Conservation (phyloP, 53 echinoderm and acorn worm species). For the Patiria pectinifera region DNA sequence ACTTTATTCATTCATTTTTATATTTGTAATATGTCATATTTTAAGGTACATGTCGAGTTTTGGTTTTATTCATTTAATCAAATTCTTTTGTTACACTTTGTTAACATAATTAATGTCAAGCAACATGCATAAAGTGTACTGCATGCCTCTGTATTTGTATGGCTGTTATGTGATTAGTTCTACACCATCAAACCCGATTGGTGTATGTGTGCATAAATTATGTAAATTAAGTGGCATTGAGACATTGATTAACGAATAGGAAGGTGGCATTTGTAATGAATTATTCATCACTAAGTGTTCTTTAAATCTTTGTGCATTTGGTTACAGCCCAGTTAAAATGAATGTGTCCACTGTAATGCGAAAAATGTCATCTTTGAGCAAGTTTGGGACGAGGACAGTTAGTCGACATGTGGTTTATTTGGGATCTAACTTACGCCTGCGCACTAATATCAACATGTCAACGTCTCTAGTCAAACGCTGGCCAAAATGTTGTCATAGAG, state of each 20-base stretch:
- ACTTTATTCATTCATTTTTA: too few species aligned
- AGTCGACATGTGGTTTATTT: too few species aligned
- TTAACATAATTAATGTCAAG: not conserved
- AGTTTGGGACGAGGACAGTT: too few species aligned
- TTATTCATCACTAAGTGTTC: constrained; percentile 15
- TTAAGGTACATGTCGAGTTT: too few species aligned
- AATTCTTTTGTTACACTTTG: not conserved
- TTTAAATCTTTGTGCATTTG: not conserved
- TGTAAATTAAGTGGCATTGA: not conserved
- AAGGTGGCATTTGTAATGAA: not conserved
- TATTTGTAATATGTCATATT: too few species aligned
- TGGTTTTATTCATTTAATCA: not conserved
- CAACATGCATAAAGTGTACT: not conserved
- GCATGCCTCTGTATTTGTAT: constrained; percentile 9
- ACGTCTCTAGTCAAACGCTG: too few species aligned
- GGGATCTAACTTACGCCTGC: too few species aligned
- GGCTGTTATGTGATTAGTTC: not conserved
- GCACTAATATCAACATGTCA: too few species aligned
- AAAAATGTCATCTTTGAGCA: too few species aligned
- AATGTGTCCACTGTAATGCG: not conserved
- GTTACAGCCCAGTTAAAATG: not conserved
- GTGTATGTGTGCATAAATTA: constrained; percentile 1
- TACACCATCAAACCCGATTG: not conserved
- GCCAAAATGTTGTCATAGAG: too few species aligned
- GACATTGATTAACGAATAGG: not conserved